Evolutionary conservation across 2,888 invertebrate genomes (phyloP), one percentile per base, ranked within the genome.

Genomic region (Lordiphosa andalusiaca): DNA sequence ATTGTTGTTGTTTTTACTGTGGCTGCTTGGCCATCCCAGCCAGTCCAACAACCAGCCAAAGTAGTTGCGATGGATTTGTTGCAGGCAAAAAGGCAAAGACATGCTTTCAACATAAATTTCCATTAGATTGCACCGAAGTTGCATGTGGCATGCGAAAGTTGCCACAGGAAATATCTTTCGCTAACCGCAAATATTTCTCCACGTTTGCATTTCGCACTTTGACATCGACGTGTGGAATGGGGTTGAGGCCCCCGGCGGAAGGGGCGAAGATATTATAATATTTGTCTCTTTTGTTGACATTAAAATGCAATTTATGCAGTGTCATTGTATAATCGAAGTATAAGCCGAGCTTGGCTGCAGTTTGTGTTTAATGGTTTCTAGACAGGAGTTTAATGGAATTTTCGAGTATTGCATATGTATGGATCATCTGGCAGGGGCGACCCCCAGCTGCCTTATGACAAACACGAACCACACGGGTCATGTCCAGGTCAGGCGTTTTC

Each of bases 41-140:
- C 81, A 71, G 71, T 71, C 55, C 61, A 66, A 70, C 42, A 57
- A 50, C 48, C 55, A 56, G 57, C 56, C 10, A 53, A 50, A 52
- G 58, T 53, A 53, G 50, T 53, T 6, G 36, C 38, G 53, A 38
- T 56, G 19, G 42, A 7, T 19, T 16, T 6, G 39, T 37, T 38
- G 60, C 19, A 41, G 41, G 19, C 21, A 51, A 50, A 54, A 50
- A 64, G 63, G 67, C 68, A 59, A 51, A 53, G 73, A 77, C 81
- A 71, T 69, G 84, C 84, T 74, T 83, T 72, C 84, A 83, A 83
- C 84, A 80, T 80, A 80, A 80, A 80, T 80, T 80, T 80, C 81
- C 81, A 80, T 80, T 81, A 83, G 74, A 74, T 76, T 74, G 84
- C 63, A 58, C 56, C 19, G 36, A 73, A 81, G 80, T 76, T 81